Evolutionary conservation across 2,113 vertebrate genomes (phyloP).

Genomic region (Tupaia tana): DNA sequence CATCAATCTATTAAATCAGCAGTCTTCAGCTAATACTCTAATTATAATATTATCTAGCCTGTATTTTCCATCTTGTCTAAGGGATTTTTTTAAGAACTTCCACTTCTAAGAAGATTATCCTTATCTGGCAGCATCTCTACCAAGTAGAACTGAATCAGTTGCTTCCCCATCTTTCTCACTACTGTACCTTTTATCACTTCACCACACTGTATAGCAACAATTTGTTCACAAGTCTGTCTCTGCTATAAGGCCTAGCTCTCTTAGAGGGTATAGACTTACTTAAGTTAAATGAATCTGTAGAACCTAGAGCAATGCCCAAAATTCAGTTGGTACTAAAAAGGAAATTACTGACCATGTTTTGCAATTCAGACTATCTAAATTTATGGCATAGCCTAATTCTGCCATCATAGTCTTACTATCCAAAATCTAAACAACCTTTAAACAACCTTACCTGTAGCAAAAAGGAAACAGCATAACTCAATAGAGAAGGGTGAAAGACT

Average conservation of each 20-base stretch:
- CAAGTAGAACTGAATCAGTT: constrained; percentile 13
- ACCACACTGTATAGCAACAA: neutral
- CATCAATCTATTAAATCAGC: constrained; percentile 15
- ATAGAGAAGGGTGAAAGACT: constrained; percentile 92
- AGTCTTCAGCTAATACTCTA: constrained; percentile 31
- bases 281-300: neutral
- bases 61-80: constrained; percentile 27
- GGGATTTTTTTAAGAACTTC: neutral
- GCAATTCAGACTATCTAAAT: constrained; percentile 20
- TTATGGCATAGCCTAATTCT: constrained; percentile 22
- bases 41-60: neutral
- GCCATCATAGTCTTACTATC: neutral
- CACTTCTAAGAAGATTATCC: neutral
- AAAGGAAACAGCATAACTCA: constrained; percentile 90
- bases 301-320: neutral
- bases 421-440: constrained; percentile 40
- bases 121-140: neutral
- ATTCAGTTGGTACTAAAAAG: constrained; percentile 44
- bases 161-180: neutral
- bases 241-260: neutral
- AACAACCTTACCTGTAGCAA: constrained; percentile 89
- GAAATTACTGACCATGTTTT: neutral
- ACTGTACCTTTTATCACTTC: neutral
- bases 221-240: constrained; percentile 19
- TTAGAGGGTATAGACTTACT: neutral